phyloP scores from a whole-genome alignment of 1,140 invertebrate species.

The Hylyphantes graminicola region DNA sequence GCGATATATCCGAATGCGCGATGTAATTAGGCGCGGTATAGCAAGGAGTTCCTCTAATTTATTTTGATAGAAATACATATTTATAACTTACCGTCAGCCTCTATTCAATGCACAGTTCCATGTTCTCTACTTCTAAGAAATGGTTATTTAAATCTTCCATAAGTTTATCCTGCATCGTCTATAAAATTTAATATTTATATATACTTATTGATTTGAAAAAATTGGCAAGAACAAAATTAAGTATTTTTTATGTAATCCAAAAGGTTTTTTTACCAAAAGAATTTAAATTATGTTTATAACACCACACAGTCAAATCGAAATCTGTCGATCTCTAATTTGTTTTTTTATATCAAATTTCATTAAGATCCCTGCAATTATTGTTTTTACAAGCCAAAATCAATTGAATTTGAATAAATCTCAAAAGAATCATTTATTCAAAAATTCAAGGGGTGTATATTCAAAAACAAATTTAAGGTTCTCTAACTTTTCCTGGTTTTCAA shows the following conservation, averaged over 20 bases:
- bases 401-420: no score
- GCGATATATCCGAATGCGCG: no score
- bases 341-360: neutral
- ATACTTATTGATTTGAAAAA: neutral
- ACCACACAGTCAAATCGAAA: neutral
- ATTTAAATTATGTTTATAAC: no score
- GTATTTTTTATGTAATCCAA: neutral
- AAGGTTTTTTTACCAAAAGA: no score
- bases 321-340: neutral
- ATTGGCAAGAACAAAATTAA: neutral
- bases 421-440: no score
- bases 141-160: conserved; percentile 14
- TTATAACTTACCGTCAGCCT: no score
- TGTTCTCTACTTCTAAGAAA: conserved; percentile 7
- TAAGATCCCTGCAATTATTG: neutral
- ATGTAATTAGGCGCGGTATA: no score
- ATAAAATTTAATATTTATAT: neutral
- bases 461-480: no score
- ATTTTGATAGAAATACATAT: no score
- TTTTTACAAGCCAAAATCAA: neutral
- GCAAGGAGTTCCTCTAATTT: no score
- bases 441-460: no score
- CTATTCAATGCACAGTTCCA: conserved; percentile 13
- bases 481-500: no score
- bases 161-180: conserved; percentile 1